Base-by-base conservation (phyloP, 2,113 vertebrate species). In the Rattus rattus region DNA sequence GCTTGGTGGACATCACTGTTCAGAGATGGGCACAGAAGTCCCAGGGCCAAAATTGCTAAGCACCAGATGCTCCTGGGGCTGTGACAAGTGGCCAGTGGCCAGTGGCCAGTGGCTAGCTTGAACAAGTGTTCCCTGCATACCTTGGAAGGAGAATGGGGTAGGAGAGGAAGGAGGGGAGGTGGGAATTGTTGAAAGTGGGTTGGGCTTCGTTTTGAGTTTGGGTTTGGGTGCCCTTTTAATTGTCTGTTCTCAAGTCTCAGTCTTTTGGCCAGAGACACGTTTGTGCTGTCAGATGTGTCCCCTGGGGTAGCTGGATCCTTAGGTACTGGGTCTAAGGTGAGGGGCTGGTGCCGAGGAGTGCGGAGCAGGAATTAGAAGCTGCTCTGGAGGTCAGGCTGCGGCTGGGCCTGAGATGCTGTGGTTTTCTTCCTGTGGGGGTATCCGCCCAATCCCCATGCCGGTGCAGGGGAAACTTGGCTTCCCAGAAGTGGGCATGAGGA, bases 131-230 rank as follows among this genome's bases (percentile, higher is more conserved):
- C 12, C 0, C 1, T 20, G 1, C 8, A 4, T 0, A 4, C 39
- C 20, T 0, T 1, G 1, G 0, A 19, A 20, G 8, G 19, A 19
- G 33, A 39, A 49, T 8, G 5, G 36, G 26, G 9, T 65, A 33
- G 19, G 9, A 14, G 47, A 70, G 19, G 69, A n/a, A 36, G 5
- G 5, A 7, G 30, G 61, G 16, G 49, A 5, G 5, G 5, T 12
- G 2, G 12, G 52, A 1, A 1, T 0, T 0, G 0, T 12, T n/a
- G 30, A 30, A 43, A 43, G 61, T 0, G 5, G 77, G 2, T 12
- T 1, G 1, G 1, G 6, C 22, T 24, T 47, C 54, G 10, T 54
- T 36, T 8, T 39, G 28, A 33, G 2, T 65, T 26, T 5, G 77
- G 47, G 24, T 7, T n/a, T 61, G 3, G 20, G 20, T 28, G 0